Evolutionary conservation across 2,113 vertebrate genomes (phyloP).

Genomic region (Dasyornis broadbenti): DNA sequence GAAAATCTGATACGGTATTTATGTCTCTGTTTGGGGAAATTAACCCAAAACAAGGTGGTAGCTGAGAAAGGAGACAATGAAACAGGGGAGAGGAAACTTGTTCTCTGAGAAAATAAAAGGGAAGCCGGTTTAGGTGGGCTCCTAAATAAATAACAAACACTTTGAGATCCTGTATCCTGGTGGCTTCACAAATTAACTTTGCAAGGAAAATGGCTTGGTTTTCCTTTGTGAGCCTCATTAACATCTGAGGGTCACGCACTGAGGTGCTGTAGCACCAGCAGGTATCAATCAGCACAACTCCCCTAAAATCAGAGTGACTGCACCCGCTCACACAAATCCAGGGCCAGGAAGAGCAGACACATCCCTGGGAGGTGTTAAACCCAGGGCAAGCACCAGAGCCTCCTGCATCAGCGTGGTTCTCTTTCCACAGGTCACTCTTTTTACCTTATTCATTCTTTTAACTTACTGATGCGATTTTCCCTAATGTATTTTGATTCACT

Average conservation of each 20-base stretch:
- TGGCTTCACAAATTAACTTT: background rate
- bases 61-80: background rate
- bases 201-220: background rate
- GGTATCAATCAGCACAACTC: background rate
- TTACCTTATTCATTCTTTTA: background rate
- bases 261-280: background rate
- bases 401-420: background rate
- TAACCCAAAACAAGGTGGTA: slow-evolving; percentile 9
- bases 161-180: background rate
- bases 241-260: background rate
- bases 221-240: background rate
- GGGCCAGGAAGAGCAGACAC: background rate
- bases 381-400: background rate
- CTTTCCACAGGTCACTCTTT: background rate
- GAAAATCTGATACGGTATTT: slow-evolving; percentile 17
- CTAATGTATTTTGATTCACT: background rate
- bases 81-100: background rate
- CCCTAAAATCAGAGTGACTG: background rate
- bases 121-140: background rate
- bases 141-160: background rate
- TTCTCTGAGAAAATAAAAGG: background rate
- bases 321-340: background rate
- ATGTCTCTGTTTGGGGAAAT: slow-evolving; percentile 36
- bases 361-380: background rate
- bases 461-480: background rate